Evolutionary conservation across 2,888 invertebrate species (phyloP), one percentile per base, ranked within the genome.

Genomic region (Ophion ellenae): DNA sequence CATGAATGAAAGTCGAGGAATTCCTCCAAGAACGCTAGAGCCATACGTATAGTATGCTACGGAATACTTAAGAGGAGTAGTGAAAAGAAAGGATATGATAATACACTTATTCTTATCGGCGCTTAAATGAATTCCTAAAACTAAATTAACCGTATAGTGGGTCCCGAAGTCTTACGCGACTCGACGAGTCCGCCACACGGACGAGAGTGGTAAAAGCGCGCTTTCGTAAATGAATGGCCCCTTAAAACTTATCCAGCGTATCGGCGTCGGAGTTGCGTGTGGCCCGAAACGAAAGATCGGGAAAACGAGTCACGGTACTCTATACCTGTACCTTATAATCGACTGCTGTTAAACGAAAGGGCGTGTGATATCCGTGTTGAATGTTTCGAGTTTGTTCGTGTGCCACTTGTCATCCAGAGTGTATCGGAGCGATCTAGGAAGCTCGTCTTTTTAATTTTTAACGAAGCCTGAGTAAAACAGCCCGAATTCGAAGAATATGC

Each of bases 61-160:
- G 3, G 14, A 5, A 17, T 14, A 17, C 53, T 53, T 53, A 53
- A 53, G 17, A 53, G 53, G 14, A 53, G 14, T 3, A 53, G 61
- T 36, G 40, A 28, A 28, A 32, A 40, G 71, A 32, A 67, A 74
- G 63, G 17, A 76, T 67, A 75, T 70, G 70, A 81, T 81, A 69
- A 69, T 67, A 76, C 78, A 81, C 63, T 76, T 61, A 61, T 28
- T 73, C 81, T 90, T 92, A 92, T 92, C 92, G 87, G 84, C 85
- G 76, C 86, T 88, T 81, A 90, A 90, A 91, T 89, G 92, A 91
- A 91, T 92, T 91, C 91, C 91, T 87, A 90, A 92, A 92, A 91
- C 90, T 90, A 90, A 92, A 92, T 92, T 91, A 92, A 91, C 90
- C 89, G 88, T 87, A 75, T 63, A 76, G 63, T 70, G 80, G 77